Evolutionary conservation across 2,113 vertebrate genomes (phyloP).

Genomic region (Polyodon spathula): DNA sequence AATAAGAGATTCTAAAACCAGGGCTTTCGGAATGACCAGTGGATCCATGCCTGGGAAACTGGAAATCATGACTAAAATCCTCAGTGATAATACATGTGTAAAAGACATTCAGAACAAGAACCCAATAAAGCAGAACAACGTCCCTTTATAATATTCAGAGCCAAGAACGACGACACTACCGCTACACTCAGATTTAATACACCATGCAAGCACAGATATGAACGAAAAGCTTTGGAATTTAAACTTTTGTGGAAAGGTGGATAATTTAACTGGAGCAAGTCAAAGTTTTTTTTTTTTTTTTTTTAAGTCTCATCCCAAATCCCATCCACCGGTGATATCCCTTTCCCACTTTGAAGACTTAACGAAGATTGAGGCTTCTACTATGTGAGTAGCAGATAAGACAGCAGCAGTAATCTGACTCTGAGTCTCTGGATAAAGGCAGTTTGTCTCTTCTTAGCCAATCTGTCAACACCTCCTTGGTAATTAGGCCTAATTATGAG

Average conservation of each 20-base stretch:
- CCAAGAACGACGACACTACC: neutral
- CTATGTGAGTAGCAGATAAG: conserved; percentile 91
- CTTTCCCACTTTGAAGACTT: conserved; percentile 71
- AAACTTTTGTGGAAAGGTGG: conserved; percentile 54
- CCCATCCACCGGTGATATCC: conserved; percentile 55
- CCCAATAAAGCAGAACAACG: neutral
- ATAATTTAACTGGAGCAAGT: conserved; percentile 57
- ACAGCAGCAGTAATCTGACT: conserved; percentile 95
- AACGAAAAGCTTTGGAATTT: neutral
- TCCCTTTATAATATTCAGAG: neutral
- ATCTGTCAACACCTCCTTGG: conserved; percentile 97
- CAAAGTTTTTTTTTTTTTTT: conserved; percentile 61
- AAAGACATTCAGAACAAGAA: too few species aligned
- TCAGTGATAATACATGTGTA: too few species aligned
- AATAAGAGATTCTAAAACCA: too few species aligned
- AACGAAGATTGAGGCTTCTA: conserved; percentile 75
- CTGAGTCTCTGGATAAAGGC: conserved; percentile 98
- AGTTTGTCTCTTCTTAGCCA: conserved; percentile 97
- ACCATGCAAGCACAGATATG: neutral
- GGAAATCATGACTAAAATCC: too few species aligned
- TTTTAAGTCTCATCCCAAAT: conserved; percentile 61
- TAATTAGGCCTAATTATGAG: conserved; percentile 99
- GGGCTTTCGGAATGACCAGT: too few species aligned
- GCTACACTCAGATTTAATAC: neutral
- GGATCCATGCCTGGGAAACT: too few species aligned